Conservation (phyloP, 2,113 vertebrate genomes). For the Pheucticus melanocephalus region DNA sequence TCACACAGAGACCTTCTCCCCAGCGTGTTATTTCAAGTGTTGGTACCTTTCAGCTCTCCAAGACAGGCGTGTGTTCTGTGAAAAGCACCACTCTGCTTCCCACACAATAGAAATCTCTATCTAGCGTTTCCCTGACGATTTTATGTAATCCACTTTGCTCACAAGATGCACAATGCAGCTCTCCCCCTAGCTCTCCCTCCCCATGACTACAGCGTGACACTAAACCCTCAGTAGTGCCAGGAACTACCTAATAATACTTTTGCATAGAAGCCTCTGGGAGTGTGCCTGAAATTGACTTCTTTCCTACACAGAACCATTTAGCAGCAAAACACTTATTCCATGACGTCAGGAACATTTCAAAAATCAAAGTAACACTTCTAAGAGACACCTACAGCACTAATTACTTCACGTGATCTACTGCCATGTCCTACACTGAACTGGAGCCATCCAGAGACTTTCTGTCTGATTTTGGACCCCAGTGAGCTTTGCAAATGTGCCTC, state of each 20-base stretch:
- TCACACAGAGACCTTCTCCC: conserved; percentile 24
- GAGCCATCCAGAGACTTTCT: background rate
- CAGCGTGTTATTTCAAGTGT: conserved; percentile 1
- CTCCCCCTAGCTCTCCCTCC: conserved; percentile 4
- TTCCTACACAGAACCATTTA: background rate
- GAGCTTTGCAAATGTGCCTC: background rate
- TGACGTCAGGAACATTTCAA: background rate
- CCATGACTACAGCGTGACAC: background rate
- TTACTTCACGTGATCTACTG: background rate
- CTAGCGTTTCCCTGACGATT: conserved; percentile 46
- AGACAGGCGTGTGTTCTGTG: conserved; percentile 22
- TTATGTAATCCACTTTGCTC: conserved; percentile 58
- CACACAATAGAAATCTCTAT: conserved; percentile 49
- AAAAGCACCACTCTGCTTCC: conserved; percentile 48
- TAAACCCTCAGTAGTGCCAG: background rate
- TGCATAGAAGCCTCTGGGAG: background rate
- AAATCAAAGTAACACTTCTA: background rate
- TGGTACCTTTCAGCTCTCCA: conserved; percentile 42
- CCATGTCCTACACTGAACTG: background rate
- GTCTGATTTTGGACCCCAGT: background rate
- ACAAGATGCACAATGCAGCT: conserved; percentile 35
- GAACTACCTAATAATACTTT: background rate
- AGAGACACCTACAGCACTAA: background rate
- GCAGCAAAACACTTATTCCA: background rate
- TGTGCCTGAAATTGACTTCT: background rate